Evolutionary conservation across 2,888 invertebrate genomes (phyloP).

Genomic region (Catocala nupta): DNA sequence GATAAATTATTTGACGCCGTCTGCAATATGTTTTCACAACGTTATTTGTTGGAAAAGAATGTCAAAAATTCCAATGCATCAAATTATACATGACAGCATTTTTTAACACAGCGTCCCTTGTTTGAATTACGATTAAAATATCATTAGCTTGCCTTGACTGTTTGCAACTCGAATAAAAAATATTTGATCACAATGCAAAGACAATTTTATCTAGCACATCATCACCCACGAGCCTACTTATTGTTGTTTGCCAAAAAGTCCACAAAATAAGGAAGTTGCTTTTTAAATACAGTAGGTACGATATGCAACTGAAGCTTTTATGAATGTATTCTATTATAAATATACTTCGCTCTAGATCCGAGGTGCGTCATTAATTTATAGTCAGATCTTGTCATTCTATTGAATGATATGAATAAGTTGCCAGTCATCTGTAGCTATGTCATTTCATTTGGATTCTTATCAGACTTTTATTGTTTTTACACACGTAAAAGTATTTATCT

Average conservation of each 20-base stretch:
- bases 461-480: no score
- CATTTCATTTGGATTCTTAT: no score
- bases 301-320: no score
- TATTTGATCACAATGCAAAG: conserved; percentile 12
- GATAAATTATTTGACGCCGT: conserved; percentile 8
- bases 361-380: background rate
- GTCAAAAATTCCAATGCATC: conserved; percentile 5
- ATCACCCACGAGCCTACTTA: conserved; percentile 6
- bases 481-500: no score
- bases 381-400: background rate
- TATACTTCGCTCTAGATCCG: background rate
- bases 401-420: no score
- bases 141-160: conserved; percentile 10
- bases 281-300: background rate
- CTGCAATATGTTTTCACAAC: conserved; percentile 7
- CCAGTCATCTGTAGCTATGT: no score
- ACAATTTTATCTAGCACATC: conserved; percentile 11
- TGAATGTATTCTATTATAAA: background rate
- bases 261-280: conserved; percentile 10
- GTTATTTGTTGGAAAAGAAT: conserved; percentile 3
- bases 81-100: conserved; percentile 1
- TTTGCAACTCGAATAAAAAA: conserved; percentile 9
- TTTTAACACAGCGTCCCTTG: background rate
- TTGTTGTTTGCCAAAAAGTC: conserved; percentile 1
- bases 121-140: conserved; percentile 11